These are phyloP conservation scores for Drosophila nebulosa DNA, from an alignment of 1,140 invertebrate species.

Conservation along the genomic window DNA sequence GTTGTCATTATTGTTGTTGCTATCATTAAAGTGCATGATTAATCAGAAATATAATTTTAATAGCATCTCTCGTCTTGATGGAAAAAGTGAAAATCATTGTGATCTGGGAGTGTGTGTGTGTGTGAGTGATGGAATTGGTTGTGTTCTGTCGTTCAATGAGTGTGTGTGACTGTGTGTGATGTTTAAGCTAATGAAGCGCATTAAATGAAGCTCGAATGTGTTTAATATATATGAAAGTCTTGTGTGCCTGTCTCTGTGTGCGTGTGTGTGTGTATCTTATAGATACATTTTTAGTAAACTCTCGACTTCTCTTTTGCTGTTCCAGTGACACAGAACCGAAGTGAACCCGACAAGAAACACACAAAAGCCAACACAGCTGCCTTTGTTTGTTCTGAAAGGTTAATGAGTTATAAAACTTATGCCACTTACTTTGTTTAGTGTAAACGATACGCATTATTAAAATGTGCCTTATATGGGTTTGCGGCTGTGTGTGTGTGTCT, in stretches of 20 bases:
- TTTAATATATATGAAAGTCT: not conserved
- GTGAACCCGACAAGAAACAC: constrained; percentile 12
- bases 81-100: constrained; percentile 66
- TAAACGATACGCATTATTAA: constrained; percentile 75
- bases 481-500: constrained; percentile 26
- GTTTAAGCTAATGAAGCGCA: constrained; percentile 68
- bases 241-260: not conserved
- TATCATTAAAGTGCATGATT: constrained; percentile 57
- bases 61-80: constrained; percentile 16
- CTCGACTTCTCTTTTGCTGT: constrained; percentile 16
- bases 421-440: constrained; percentile 62
- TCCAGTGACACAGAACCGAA: constrained; percentile 64
- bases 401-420: constrained; percentile 76
- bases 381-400: constrained; percentile 54
- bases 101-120: constrained; percentile 4
- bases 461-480: constrained; percentile 47
- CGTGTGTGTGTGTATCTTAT: constrained; percentile 44
- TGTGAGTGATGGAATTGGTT: constrained; percentile 3
- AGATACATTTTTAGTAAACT: constrained; percentile 39
- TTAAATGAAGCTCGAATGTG: constrained; percentile 42
- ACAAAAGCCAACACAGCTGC: constrained; percentile 28
- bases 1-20: constrained; percentile 7
- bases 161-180: constrained; percentile 13
- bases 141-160: not conserved
- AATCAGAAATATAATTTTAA: constrained; percentile 70